These are phyloP conservation scores for Micropterix aruncella DNA, from an alignment of 2,888 invertebrate species.

Conservation along the genomic window DNA sequence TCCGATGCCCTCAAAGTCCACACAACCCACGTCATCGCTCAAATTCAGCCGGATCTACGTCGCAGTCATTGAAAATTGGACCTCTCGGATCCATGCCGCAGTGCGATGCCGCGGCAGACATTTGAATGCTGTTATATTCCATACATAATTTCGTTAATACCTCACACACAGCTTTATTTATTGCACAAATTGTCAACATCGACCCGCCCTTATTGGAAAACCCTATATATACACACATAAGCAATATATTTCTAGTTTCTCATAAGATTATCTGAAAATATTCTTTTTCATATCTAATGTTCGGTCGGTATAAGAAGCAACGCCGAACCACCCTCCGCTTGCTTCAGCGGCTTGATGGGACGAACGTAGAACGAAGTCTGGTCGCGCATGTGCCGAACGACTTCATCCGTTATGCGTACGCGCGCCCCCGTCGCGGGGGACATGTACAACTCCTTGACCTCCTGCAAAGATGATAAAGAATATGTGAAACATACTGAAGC, in stretches of 20 bases:
- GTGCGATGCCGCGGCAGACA: too few species aligned
- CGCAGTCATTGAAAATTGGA: too few species aligned
- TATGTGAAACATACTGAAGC: slow-evolving; percentile 9
- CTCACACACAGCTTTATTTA: too few species aligned
- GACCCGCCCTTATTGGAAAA: too few species aligned
- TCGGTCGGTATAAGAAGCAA: slow-evolving; percentile 26
- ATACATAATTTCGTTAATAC: too few species aligned
- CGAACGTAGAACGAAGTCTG: slow-evolving; percentile 57
- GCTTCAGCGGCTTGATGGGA: slow-evolving; percentile 18
- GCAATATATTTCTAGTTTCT: background rate
- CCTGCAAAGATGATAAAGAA: slow-evolving; percentile 27
- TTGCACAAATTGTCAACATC: too few species aligned
- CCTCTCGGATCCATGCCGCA: too few species aligned
- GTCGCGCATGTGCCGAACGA: slow-evolving; percentile 71
- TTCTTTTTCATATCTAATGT: slow-evolving; percentile 19
- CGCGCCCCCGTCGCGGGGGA: slow-evolving; percentile 77
- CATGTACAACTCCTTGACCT: slow-evolving; percentile 49
- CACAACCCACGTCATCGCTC: too few species aligned
- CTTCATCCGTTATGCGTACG: slow-evolving; percentile 72
- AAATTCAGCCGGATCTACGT: too few species aligned
- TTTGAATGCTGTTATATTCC: too few species aligned
- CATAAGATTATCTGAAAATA: background rate
- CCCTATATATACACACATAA: background rate
- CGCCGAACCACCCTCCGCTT: slow-evolving; percentile 18
- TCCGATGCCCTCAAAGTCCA: too few species aligned